Evolutionary conservation across 1,140 invertebrate genomes (phyloP), one percentile per base, ranked within the genome.

Genomic region (Bombus fervidus): DNA sequence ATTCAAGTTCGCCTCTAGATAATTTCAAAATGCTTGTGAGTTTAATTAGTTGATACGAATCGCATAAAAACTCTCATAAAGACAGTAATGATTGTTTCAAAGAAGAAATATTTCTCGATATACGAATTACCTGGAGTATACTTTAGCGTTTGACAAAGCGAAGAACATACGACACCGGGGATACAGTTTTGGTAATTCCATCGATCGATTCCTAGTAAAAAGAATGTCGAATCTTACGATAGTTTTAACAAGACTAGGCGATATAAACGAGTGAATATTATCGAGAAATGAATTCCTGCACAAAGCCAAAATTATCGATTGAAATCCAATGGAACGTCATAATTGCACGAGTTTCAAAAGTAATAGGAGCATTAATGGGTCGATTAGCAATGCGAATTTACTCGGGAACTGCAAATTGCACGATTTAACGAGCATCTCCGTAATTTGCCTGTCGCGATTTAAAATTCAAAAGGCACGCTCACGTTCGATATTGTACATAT

Each of bases 371-470:
- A 75, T 82, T 74, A 82, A 25, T 41, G 31, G n/a, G n/a, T 25
- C 53, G 31, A 81, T 81, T 81, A 81, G 37, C 64, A 41, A 82
- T n/a, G 31, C 81, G 41, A 66, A 39, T 75, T 75, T 82, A 53
- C n/a, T 53, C 18, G 9, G 72, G 18, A 66, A 47, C 62, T 22
- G 34, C 10, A 75, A 89, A 85, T 81, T 66, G 43, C 79, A 18
- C 72, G 57, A 62, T 74, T 83, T 83, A 83, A 88, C 80, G 59
- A 66, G 53, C 59, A 15, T n/a, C 75, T 71, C 74, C n/a, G 79
- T 91, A 90, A 81, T 57, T 69, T 28, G 34, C 15, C 37, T 3
- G 47, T 37, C 10, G 25, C 28, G 25, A 71, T 81, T 81, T 71
- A 81, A 81, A 81, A 81, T 81, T 81, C 68, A 81, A 81, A 81